Evolutionary conservation across 2,888 invertebrate genomes (phyloP).

Genomic region (Glaucopsyche alexis): DNA sequence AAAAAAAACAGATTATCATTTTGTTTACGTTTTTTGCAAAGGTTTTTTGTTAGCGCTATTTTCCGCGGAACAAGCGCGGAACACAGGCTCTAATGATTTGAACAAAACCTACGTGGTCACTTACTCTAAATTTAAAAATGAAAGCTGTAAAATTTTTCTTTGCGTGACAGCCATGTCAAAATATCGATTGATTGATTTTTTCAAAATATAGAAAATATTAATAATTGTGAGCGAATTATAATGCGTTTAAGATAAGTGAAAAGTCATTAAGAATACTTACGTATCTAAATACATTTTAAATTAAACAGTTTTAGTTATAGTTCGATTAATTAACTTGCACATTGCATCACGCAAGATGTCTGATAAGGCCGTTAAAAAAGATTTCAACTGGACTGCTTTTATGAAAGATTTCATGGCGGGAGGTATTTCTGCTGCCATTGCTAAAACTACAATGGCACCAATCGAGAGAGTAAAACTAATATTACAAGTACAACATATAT

Average conservation of each 20-base stretch:
- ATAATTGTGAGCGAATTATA: not conserved
- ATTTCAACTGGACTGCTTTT: conserved; percentile 82
- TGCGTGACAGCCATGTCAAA: not conserved
- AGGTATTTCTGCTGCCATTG: conserved; percentile 94
- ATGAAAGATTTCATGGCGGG: conserved; percentile 95
- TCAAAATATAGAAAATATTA: not conserved
- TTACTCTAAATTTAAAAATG: not conserved
- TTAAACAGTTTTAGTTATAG: not conserved
- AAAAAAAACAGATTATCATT: no score
- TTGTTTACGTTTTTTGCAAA: no score
- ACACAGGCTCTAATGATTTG: no score
- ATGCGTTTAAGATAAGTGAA: not conserved
- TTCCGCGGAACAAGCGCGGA: no score
- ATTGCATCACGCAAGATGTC: not conserved
- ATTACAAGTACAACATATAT: conserved; percentile 96
- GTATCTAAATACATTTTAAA: not conserved
- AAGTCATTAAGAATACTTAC: not conserved
- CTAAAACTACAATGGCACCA: conserved; percentile 96
- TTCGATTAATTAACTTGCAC: not conserved
- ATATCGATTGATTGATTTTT: not conserved
- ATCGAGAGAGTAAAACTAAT: conserved; percentile 97
- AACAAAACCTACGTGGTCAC: not conserved
- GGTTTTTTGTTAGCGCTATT: no score
- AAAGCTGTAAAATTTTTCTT: not conserved
- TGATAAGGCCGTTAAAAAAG: conserved; percentile 44